Evolutionary conservation across 2,113 vertebrate species (phyloP), one percentile per base, ranked within the genome.

Genomic region (Phrynosoma platyrhinos): DNA sequence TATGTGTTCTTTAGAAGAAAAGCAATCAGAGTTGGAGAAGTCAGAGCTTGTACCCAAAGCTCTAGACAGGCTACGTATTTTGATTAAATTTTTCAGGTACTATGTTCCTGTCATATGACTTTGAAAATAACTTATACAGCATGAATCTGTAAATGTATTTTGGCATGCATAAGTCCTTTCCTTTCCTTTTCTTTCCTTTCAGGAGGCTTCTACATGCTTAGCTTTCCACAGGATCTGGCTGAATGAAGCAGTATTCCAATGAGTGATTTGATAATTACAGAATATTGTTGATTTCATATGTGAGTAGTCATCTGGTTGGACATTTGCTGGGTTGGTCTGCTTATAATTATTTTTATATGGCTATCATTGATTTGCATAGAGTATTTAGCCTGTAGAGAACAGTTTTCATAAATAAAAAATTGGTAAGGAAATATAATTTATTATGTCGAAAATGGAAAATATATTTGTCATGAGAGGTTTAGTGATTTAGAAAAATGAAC

Each of bases 341-440:
- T 86, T 66, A 47, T 18, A 0, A n/a, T 76, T 76, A 85, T 55
- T 89, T 94, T 90, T 94, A 87, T 91, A 87, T 90, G 83, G 75
- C 82, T 66, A 23, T 81, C 88, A 68, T 64, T 91, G 79, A 91
- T 92, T 94, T 90, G 30, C 30, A 89, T 23, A 79, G 25, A 86
- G 7, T 32, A 0, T 7, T 78, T 91, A 89, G 64, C 83, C 21
- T 86, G 82, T 40, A 75, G n/a, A 42, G 83, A 94, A 68, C 12
- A 0, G 77, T 90, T 93, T 80, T 64, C 80, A 85, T 58, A 40
- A 64, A 42, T 80, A 93, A 93, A 92, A 92, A 92, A 91, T 89
- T 90, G 90, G 90, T 91, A 93, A 89, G 90, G 80, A 72, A 7
- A 23, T 92, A 93, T 90, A 92, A 90, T 94, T 79, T 90, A 93